Conservation (phyloP, 2,113 vertebrate species). For the Cathartes aura region DNA sequence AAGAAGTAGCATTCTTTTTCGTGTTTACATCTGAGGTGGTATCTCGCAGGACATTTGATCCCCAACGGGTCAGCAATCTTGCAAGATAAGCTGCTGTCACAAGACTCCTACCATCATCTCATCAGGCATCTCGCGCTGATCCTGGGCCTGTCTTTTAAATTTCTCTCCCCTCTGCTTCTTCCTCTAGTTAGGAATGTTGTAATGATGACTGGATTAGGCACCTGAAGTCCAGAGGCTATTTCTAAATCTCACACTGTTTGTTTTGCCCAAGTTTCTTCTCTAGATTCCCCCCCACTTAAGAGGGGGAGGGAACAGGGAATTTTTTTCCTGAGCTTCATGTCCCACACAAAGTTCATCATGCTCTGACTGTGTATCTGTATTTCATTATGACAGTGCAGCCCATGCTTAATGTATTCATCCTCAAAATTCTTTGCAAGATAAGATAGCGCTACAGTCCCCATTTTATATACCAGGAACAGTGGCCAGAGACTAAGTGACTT, state of each 20-base stretch:
- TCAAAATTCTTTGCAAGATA: not conserved
- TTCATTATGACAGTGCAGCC: conserved; percentile 3
- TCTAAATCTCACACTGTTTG: not conserved
- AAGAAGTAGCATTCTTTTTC: not conserved
- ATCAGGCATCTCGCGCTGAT: not conserved
- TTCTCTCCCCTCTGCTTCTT: not conserved
- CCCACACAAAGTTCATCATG: conserved; percentile 44
- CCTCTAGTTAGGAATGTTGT: not conserved
- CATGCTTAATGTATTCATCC: not conserved
- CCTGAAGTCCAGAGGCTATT: not conserved
- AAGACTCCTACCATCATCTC: not conserved
- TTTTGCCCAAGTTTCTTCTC: not conserved
- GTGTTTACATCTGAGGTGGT: not conserved
- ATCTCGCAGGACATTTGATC: not conserved
- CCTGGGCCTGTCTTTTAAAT: not conserved
- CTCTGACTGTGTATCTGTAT: conserved; percentile 11
- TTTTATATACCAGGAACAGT: not conserved
- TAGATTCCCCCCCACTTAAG: not conserved
- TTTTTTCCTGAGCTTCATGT: not conserved
- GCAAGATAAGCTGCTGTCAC: not conserved
- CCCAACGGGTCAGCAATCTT: not conserved
- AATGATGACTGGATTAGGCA: not conserved
- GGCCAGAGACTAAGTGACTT: not conserved
- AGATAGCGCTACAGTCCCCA: not conserved
- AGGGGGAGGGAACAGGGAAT: not conserved